Base-by-base conservation (phyloP, 2,113 vertebrate genomes). In the Channa argus region DNA sequence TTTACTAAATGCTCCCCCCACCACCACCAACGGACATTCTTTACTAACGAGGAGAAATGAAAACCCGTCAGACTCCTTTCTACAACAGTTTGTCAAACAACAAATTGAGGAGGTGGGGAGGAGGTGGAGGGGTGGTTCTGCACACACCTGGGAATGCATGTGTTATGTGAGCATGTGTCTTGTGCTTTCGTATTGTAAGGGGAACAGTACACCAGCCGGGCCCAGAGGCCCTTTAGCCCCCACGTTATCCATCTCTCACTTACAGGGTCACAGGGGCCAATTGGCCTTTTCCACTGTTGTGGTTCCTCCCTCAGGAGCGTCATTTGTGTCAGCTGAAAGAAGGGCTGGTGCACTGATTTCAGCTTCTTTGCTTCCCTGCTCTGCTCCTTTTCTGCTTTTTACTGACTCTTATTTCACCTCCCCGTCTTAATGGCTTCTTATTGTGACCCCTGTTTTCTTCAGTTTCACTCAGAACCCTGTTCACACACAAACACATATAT, bases 211-310 rank as follows among this genome's bases (percentile, higher is more conserved):
- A 82, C 67, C 64, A 60, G 46, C n/a, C 2, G 24, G 41, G 10
- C 67, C 71, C 49, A 33, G 60, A 54, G 58, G 58, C 73, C 79
- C 67, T 71, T 73, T 66, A 52, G 45, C 63, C 71, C 50, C 59
- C 64, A 44, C 56, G 41, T 79, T 68, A 85, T 77, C 77, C 74
- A 83, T 85, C 71, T 79, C 71, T 77, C 71, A 67, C 54, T 69
- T 71, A 59, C 33, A 74, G 72, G 78, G 74, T 79, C 71, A 45
- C 5, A 0, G 50, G 65, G 61, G 64, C 55, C 66, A 73, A 74
- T 66, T 71, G 71, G 78, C 44, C 54, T 33, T 24, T 44, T 84
- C 43, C 71, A 56, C 38, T 37, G 13, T 15, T 58, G 47, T 12
- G 63, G 54, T 76, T 52, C 71, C 60, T 85, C 76, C 72, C 73